Evolutionary conservation across 2,888 invertebrate species (phyloP), one percentile per base, ranked within the genome.

Genomic region (Tetragonisca angustula): DNA sequence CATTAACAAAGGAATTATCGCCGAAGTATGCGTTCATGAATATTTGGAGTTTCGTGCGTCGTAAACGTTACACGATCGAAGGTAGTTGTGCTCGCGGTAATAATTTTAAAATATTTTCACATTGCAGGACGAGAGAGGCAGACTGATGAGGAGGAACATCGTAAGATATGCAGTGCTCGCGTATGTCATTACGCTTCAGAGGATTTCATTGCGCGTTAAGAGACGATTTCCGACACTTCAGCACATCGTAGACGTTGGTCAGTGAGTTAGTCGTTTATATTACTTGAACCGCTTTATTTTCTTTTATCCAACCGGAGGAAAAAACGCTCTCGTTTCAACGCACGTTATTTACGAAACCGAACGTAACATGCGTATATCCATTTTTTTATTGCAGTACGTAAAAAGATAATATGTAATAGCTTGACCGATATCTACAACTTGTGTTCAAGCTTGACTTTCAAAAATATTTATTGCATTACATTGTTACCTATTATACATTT

Each of bases 171-270:
- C 98, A 90, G 97, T 98, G 91, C 95, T 98, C 90, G 97, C 98
- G 61, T 98, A 98, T 95, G 98, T 98, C 86, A 98, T 98, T 91
- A 98, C 98, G 11, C 95, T 98, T 81, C 98, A 98, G 94, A 96
- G 98, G 94, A 98, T 98, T 78, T 98, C 98, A 73, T 95, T 98
- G 89, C 96, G 98, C 83, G 98, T 98, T 56, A 98, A 98, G 94
- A 96, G 98, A 92, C 96, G 98, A 83, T 98, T 98, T 95, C 98
- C 98, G 27, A 97, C 97, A 21, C 97, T 98, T 95, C 98, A 98
- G 94, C 98, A 98, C 94, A 97, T 98, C 90, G 98, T 98, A 54
- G 98, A 98, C 95, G 97, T 98, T 87, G 98, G 97, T 97, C 94
- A 96, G 96, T 94, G 88, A 91, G 85, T 91, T 91, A 87, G 86